Conservation (phyloP, 92 coral and sea anemone genomes). For the Parazoanthus darwini region DNA sequence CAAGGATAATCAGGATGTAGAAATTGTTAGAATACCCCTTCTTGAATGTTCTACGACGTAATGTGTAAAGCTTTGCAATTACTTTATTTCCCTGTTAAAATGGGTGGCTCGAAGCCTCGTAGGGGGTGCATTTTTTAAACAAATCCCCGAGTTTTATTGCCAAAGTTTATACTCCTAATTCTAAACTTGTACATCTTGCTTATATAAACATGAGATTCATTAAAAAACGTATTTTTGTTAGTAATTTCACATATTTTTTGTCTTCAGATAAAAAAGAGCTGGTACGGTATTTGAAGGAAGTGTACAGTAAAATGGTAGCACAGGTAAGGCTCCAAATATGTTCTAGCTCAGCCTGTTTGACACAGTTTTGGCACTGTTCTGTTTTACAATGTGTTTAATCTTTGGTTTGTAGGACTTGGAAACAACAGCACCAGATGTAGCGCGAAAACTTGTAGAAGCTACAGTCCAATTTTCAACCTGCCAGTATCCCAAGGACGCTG, state of each 20-base stretch:
- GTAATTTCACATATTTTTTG: neutral
- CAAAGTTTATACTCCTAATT: neutral
- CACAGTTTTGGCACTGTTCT: neutral
- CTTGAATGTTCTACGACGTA: too few relatives aligned
- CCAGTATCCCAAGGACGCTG: neutral
- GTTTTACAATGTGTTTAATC: neutral
- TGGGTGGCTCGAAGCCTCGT: neutral
- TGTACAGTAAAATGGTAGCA: slow-evolving; percentile 29
- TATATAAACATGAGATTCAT: neutral
- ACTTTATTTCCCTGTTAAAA: neutral
- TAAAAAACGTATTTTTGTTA: neutral
- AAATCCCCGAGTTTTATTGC: neutral
- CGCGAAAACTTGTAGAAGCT: slow-evolving; percentile 23
- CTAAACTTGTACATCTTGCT: neutral
- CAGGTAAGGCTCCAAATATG: slow-evolving; percentile 28
- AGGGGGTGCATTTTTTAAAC: neutral
- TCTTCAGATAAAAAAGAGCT: slow-evolving; percentile 49
- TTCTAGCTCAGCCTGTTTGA: neutral
- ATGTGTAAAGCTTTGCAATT: too few relatives aligned
- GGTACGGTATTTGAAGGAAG: slow-evolving; percentile 42
- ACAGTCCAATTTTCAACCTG: neutral
- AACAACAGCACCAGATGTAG: neutral
- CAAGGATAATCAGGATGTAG: too few relatives aligned
- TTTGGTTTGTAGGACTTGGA: slow-evolving; percentile 14
- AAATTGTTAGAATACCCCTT: too few relatives aligned